These are phyloP conservation scores for Palythoa caribaeorum DNA, from an alignment of 92 coral and sea anemone genomes.

Conservation along the genomic window DNA sequence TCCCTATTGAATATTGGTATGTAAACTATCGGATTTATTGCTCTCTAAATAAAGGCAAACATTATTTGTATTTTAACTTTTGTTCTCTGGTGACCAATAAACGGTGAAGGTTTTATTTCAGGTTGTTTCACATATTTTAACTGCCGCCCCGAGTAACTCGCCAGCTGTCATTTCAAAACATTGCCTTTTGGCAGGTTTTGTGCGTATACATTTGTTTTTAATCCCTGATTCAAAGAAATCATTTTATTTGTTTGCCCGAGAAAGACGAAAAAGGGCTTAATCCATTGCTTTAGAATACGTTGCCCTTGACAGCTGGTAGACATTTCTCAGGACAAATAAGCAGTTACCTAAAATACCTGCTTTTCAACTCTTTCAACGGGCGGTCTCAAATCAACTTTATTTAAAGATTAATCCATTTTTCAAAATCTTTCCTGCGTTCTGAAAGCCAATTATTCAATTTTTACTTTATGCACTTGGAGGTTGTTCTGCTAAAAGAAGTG, in stretches of 20 bases:
- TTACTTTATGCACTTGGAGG: neutral
- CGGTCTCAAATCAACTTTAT: neutral
- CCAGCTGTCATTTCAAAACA: conserved; percentile 9
- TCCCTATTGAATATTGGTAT: neutral
- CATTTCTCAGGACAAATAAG: neutral
- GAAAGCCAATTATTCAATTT: neutral
- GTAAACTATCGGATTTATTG: neutral
- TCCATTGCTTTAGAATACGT: neutral
- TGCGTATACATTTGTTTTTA: neutral
- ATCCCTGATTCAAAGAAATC: neutral
- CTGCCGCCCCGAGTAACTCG: neutral
- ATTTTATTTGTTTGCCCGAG: neutral
- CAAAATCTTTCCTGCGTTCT: neutral
- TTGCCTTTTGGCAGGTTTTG: neutral
- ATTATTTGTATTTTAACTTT: neutral
- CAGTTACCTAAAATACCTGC: conserved; percentile 13
- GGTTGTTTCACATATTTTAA: conserved; percentile 2
- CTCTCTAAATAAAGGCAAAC: neutral
- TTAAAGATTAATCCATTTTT: neutral
- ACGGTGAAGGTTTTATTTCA: conserved; percentile 1
- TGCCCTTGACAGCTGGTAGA: neutral
- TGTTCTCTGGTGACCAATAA: neutral
- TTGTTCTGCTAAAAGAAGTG: neutral
- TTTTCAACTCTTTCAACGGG: conserved; percentile 5
- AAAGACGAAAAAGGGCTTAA: neutral